A percentile compares a stretch with the other conserved stretches of the same genome.
These are phyloP conservation scores for Steinernema carpocapsae DNA, from an alignment of 2,888 invertebrate genomes.

Conservation along the genomic window DNA sequence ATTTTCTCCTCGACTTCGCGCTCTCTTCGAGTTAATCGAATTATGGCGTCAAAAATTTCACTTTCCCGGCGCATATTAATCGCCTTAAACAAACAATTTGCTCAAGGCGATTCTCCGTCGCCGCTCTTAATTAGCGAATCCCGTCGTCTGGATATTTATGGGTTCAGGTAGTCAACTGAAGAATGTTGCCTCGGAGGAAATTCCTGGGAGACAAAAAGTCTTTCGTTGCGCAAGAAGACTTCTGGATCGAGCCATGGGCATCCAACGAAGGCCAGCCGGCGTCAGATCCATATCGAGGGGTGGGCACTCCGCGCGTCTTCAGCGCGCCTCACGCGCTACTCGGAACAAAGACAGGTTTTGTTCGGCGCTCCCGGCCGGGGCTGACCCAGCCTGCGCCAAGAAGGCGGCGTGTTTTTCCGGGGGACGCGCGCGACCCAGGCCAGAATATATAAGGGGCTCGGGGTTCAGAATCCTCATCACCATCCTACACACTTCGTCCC, in stretches of 20 bases:
- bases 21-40: conserved; percentile 24
- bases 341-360: conserved; percentile 22
- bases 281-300: conserved; percentile 18
- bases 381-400: conserved; percentile 10
- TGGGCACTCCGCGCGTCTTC: conserved; percentile 7
- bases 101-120: not conserved
- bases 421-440: conserved; percentile 25
- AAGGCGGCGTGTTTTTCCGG: conserved; percentile 32
- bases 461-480: not conserved
- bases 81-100: not conserved
- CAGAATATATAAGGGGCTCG: conserved; percentile 6
- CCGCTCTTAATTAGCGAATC: not conserved
- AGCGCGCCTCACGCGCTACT: no score
- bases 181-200: no score
- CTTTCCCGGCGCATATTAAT: conserved; percentile 3
- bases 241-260: not conserved
- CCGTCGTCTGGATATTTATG: no score
- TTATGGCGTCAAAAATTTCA: conserved; percentile 23
- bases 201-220: not conserved
- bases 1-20: no score
- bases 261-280: not conserved
- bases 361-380: conserved; percentile 24
- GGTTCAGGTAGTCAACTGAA: no score
- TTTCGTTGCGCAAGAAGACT: conserved; percentile 12
- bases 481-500: not conserved